These are phyloP conservation scores for Brenthis ino DNA, from an alignment of 2,888 invertebrate genomes.

Conservation along the genomic window DNA sequence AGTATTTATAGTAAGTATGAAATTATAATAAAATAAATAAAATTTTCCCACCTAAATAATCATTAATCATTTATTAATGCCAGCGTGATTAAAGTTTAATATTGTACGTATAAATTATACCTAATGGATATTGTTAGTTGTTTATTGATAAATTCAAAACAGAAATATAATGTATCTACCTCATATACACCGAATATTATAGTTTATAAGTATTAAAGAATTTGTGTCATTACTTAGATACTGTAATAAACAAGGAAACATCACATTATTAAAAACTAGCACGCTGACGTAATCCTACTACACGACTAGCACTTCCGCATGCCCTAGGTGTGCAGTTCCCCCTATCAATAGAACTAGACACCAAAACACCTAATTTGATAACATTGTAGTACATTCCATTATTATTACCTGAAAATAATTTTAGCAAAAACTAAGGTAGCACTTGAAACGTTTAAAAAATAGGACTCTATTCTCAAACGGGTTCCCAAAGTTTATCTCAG, in stretches of 20 bases:
- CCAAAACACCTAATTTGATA: not conserved
- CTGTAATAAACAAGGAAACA: constrained; percentile 74
- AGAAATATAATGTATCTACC: not conserved
- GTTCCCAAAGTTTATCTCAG: constrained; percentile 74
- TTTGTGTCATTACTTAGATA: constrained; percentile 33
- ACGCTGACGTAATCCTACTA: constrained; percentile 75
- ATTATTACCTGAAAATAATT: constrained; percentile 10
- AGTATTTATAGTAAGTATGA: not conserved
- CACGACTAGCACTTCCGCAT: constrained; percentile 73
- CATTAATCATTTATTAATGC: not conserved
- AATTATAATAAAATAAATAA: not conserved
- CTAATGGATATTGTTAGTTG: too few relatives aligned
- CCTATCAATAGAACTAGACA: constrained; percentile 35
- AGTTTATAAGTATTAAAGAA: not conserved
- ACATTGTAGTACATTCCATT: not conserved
- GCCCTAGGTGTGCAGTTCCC: constrained; percentile 60
- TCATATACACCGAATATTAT: not conserved
- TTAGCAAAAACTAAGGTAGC: constrained; percentile 37
- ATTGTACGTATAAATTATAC: too few relatives aligned
- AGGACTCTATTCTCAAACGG: constrained; percentile 60
- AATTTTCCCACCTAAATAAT: too few relatives aligned
- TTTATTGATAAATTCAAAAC: too few relatives aligned
- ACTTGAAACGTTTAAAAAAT: constrained; percentile 60
- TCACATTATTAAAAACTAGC: constrained; percentile 77
- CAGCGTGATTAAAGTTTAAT: too few relatives aligned